A percentile compares a stretch with the other conserved stretches of the same genome.
Evolutionary conservation across 2,113 vertebrate species (phyloP).

Genomic region (Hyperopisus bebe): DNA sequence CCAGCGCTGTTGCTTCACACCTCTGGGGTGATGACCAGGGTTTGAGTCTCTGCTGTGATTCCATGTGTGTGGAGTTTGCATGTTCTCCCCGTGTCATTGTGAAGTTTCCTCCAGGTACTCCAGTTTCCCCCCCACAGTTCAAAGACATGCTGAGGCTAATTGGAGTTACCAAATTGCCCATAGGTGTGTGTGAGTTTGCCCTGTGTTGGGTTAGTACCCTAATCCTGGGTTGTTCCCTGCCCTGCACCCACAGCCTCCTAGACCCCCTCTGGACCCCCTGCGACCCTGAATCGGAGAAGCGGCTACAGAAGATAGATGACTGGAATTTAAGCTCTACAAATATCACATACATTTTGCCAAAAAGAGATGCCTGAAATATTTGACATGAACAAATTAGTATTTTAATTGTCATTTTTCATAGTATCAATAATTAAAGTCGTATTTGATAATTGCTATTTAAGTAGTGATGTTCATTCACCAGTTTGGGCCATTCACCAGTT

Average conservation of each 20-base stretch:
- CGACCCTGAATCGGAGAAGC: background rate
- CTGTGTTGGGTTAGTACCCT: background rate
- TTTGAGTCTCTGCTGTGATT: background rate
- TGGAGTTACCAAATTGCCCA: too few relatives aligned
- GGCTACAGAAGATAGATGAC: background rate
- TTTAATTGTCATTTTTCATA: background rate
- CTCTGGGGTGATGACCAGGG: background rate
- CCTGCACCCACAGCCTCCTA: background rate
- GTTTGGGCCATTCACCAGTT: background rate
- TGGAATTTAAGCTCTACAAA: background rate
- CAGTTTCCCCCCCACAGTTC: background rate
- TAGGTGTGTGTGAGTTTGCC: background rate
- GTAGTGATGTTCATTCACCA: background rate
- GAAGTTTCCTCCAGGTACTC: background rate
- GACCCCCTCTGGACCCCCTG: background rate
- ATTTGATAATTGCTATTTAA: background rate
- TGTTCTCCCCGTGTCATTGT: background rate
- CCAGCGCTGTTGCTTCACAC: background rate
- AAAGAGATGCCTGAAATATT: background rate
- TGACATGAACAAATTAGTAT: background rate
- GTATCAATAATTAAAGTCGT: background rate
- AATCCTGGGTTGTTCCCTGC: background rate
- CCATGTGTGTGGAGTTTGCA: background rate
- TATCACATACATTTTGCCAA: background rate
- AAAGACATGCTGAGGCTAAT: too few relatives aligned